Evolutionary conservation across 2,888 invertebrate genomes (phyloP).

Genomic region (Acanthosepion lycidas): DNA sequence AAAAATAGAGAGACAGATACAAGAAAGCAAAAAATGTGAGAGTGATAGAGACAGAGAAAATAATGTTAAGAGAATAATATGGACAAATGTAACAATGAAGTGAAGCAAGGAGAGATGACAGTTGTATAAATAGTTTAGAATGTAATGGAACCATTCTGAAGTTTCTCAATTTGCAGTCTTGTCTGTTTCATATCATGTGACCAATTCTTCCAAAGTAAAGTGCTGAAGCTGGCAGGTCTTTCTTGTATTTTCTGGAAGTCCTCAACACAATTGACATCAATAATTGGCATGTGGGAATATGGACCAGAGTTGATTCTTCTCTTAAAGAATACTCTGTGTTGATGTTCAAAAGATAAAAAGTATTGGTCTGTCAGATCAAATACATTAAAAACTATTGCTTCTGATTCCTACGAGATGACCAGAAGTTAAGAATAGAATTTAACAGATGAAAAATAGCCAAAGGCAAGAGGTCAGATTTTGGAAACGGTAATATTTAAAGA

Average conservation of each 20-base stretch:
- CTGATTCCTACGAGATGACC: too few relatives aligned
- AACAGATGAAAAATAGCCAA: too few relatives aligned
- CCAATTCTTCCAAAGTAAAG: neutral
- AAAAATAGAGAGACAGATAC: too few relatives aligned
- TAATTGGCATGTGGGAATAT: neutral
- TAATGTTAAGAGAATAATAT: too few relatives aligned
- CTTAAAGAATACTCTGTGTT: neutral
- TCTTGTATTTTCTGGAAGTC: neutral
- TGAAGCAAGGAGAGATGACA: neutral
- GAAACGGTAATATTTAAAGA: too few relatives aligned
- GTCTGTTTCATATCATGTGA: neutral
- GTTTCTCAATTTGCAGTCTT: slow-evolving; percentile 1
- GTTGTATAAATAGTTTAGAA: neutral
- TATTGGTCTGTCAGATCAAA: neutral
- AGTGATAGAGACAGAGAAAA: too few relatives aligned
- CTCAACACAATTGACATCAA: neutral
- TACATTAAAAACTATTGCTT: too few relatives aligned
- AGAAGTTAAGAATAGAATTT: too few relatives aligned
- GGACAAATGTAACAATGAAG: too few relatives aligned
- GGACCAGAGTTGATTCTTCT: neutral
- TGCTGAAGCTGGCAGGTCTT: neutral
- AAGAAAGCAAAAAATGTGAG: too few relatives aligned
- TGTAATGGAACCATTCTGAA: neutral
- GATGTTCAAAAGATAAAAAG: neutral
- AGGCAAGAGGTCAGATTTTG: too few relatives aligned